phyloP scores from a whole-genome alignment of 2,888 invertebrate species.

The Euproctis similis region DNA sequence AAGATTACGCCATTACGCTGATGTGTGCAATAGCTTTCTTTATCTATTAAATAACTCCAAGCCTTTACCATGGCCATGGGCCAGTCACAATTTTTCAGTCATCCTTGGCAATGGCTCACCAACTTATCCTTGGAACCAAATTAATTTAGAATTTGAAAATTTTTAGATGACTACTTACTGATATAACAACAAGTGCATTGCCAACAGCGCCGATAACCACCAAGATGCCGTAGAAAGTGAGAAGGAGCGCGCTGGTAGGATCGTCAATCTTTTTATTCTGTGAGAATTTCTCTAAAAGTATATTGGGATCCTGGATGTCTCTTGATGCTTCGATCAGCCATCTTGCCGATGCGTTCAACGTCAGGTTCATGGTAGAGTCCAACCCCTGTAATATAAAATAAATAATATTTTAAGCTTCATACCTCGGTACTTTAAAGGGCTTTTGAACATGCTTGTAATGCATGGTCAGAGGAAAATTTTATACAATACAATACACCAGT shows the following conservation, averaged over 20 bases:
- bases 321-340: constrained; percentile 63
- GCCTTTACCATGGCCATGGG: too few species aligned
- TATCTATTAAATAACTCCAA: too few species aligned
- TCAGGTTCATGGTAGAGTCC: constrained; percentile 53
- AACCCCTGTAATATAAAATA: constrained; percentile 60
- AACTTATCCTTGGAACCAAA: too few species aligned
- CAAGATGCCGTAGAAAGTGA: constrained; percentile 82
- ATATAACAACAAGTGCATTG: constrained; percentile 88
- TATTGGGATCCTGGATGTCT: constrained; percentile 55
- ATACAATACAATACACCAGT: too few species aligned
- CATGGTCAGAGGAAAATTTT: too few species aligned
- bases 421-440: too few species aligned
- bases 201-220: constrained; percentile 89
- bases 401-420: too few species aligned
- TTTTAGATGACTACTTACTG: constrained; percentile 59
- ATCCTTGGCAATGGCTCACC: too few species aligned
- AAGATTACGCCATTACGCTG: too few species aligned
- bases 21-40: too few species aligned
- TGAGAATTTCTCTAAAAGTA: constrained; percentile 77
- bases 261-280: constrained; percentile 83
- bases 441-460: too few species aligned
- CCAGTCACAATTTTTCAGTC: too few species aligned
- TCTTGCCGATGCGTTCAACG: constrained; percentile 55
- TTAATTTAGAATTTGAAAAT: background rate
- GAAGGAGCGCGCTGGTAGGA: constrained; percentile 79